phyloP scores from a whole-genome alignment of 2,888 invertebrate genomes.

The Drosophila atroscutellata region DNA sequence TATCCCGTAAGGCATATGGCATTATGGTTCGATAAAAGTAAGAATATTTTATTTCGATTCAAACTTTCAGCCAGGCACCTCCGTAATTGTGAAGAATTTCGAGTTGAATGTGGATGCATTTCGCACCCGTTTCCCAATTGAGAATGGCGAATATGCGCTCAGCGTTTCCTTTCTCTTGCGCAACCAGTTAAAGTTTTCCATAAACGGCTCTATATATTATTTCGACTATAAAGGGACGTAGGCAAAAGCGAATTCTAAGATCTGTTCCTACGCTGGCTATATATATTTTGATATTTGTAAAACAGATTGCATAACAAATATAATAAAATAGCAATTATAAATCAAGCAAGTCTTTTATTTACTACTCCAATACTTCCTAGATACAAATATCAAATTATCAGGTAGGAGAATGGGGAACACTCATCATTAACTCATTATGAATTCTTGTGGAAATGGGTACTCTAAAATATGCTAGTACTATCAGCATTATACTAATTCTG shows the following conservation, averaged over 20 bases:
- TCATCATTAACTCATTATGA: not conserved
- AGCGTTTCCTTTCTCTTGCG: not conserved
- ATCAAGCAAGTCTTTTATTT: not conserved
- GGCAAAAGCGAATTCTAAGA: not conserved
- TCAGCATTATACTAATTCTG: not conserved
- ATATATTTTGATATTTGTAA: not conserved
- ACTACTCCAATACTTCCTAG: too few relatives aligned
- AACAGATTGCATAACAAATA: not conserved
- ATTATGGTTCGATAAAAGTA: not conserved
- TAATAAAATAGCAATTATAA: not conserved
- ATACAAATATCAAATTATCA: not conserved
- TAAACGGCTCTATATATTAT: slow-evolving; percentile 13
- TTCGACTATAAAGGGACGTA: slow-evolving; percentile 13
- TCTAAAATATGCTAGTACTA: not conserved
- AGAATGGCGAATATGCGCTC: slow-evolving; percentile 30
- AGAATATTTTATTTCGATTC: not conserved
- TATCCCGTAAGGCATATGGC: slow-evolving; percentile 2
- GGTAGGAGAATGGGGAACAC: not conserved
- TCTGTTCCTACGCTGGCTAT: not conserved
- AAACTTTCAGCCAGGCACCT: slow-evolving; percentile 4
- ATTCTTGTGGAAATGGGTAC: not conserved
- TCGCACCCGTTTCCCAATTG: slow-evolving; percentile 14
- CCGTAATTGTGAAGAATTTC: slow-evolving; percentile 1
- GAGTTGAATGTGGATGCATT: slow-evolving; percentile 12
- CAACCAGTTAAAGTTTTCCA: not conserved